A percentile compares a stretch with the other conserved stretches of the same genome.
These are phyloP conservation scores for Athrips mouffetella DNA, from an alignment of 2,888 invertebrate species.

Conservation along the genomic window DNA sequence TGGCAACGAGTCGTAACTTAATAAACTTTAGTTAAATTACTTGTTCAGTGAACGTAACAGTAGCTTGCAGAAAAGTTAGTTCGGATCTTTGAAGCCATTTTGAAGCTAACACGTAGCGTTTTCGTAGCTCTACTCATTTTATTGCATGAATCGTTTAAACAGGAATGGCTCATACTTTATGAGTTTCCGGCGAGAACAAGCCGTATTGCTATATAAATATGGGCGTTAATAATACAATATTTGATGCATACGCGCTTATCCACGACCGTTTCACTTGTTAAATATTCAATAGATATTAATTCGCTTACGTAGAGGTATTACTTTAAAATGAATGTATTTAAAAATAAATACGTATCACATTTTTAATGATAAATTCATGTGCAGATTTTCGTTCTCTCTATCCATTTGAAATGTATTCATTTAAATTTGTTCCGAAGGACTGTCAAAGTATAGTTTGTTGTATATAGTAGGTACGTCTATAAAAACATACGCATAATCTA, in stretches of 20 bases:
- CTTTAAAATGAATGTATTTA: constrained; percentile 43
- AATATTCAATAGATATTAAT: constrained; percentile 59
- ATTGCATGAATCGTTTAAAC: constrained; percentile 36
- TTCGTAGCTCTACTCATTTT: constrained; percentile 23
- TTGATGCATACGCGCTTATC: constrained; percentile 48
- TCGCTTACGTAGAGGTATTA: constrained; percentile 45
- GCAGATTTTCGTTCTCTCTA: not conserved
- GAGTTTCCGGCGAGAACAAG: constrained; percentile 45
- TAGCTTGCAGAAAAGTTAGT: not conserved
- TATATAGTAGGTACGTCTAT: too few species aligned
- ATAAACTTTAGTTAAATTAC: too few species aligned
- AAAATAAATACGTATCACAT: constrained; percentile 31
- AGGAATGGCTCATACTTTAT: constrained; percentile 40
- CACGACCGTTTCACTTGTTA: constrained; percentile 43
- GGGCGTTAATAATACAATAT: constrained; percentile 48
- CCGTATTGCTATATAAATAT: constrained; percentile 53
- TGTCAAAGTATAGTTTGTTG: too few species aligned
- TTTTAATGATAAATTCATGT: constrained; percentile 12
- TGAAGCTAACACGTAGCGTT: constrained; percentile 3
- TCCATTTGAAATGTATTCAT: not conserved
- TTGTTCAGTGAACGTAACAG: too few species aligned
- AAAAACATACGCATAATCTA: too few species aligned
- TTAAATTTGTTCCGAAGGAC: not conserved
- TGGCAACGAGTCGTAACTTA: too few species aligned
- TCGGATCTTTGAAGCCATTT: not conserved